These are phyloP conservation scores for Meloe dianella DNA, from an alignment of 2,888 invertebrate species.

Conservation along the genomic window DNA sequence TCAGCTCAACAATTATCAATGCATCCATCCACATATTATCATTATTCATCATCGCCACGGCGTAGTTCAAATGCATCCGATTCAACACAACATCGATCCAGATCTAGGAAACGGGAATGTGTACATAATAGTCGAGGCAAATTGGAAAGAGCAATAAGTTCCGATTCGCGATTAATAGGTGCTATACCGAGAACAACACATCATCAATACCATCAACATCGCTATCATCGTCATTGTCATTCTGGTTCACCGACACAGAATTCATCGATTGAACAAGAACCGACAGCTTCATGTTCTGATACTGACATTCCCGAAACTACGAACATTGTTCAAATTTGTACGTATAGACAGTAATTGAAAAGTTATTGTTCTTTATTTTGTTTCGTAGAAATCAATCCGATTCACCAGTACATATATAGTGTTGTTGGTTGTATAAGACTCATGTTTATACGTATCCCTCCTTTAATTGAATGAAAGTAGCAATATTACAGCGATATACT, in stretches of 20 bases:
- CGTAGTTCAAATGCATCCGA: slow-evolving; percentile 60
- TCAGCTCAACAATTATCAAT: slow-evolving; percentile 51
- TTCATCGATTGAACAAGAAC: slow-evolving; percentile 50
- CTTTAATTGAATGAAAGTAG: not conserved
- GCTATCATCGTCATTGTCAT: slow-evolving; percentile 39
- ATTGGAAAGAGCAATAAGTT: slow-evolving; percentile 55
- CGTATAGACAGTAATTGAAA: slow-evolving; percentile 18
- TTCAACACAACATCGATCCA: slow-evolving; percentile 49
- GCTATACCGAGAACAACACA: slow-evolving; percentile 40
- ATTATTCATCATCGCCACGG: slow-evolving; percentile 40
- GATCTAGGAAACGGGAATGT: slow-evolving; percentile 50
- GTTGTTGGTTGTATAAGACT: not conserved
- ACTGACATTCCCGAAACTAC: slow-evolving; percentile 49
- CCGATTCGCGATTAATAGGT: slow-evolving; percentile 54
- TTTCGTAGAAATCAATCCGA: not conserved
- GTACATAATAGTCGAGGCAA: slow-evolving; percentile 47
- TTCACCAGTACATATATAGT: not conserved
- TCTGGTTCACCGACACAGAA: slow-evolving; percentile 41
- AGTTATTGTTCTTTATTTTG: not conserved
- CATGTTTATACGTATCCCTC: not conserved
- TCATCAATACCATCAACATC: slow-evolving; percentile 39
- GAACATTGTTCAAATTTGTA: slow-evolving; percentile 42
- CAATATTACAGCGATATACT: not conserved
- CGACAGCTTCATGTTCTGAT: slow-evolving; percentile 49
- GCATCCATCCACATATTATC: slow-evolving; percentile 30